phyloP scores from a whole-genome alignment of 2,797 vertebrate genomes.

The Siniperca scherzeri region DNA sequence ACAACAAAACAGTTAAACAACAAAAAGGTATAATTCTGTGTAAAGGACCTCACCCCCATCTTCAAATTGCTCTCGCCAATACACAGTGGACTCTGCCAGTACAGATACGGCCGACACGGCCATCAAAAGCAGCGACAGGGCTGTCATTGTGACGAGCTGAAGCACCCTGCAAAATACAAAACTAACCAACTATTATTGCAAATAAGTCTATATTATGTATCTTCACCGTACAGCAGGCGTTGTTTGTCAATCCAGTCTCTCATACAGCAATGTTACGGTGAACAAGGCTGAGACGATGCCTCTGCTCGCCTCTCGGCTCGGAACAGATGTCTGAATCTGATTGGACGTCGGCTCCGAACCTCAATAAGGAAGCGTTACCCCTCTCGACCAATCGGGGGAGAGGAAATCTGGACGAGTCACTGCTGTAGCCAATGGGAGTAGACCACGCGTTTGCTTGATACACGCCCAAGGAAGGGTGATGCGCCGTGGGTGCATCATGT shows the following conservation, averaged over 20 bases:
- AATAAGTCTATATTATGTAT: background rate
- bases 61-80: conserved; percentile 90
- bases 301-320: conserved; percentile 82
- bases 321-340: conserved; percentile 88
- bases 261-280: conserved; percentile 48
- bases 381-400: conserved; percentile 68
- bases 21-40: background rate
- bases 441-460: conserved; percentile 80
- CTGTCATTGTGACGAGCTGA: conserved; percentile 72
- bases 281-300: conserved; percentile 30
- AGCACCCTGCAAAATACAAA: background rate
- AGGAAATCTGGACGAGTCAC: background rate
- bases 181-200: background rate
- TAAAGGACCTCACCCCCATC: conserved; percentile 86
- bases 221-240: background rate
- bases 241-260: conserved; percentile 16
- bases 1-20: background rate
- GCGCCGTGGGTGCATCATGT: conserved; percentile 23
- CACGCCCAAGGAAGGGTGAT: conserved; percentile 64
- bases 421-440: conserved; percentile 75
- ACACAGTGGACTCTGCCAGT: conserved; percentile 82
- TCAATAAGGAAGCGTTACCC: conserved; percentile 48
- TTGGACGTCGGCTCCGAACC: conserved; percentile 74
- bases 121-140: conserved; percentile 80
- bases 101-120: conserved; percentile 78